Percentiles rank a stretch among this genome's conserved stretches.
These are phyloP conservation scores for Fragum whitleyi DNA, from an alignment of 2,888 invertebrate genomes.

Conservation along the genomic window DNA sequence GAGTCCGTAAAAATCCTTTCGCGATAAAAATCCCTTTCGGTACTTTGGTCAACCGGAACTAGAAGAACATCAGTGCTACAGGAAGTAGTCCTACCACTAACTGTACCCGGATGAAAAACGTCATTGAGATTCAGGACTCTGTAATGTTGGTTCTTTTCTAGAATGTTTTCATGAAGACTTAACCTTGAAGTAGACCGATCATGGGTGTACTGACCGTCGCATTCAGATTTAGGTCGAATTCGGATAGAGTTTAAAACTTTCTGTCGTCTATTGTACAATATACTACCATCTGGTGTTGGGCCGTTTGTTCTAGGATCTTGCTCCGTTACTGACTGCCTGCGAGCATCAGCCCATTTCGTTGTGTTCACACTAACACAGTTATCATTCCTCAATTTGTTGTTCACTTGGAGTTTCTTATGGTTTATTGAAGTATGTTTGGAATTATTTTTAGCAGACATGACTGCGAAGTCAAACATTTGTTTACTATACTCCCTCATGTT, in stretches of 20 bases:
- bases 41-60: slow-evolving; percentile 47
- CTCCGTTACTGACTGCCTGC: background rate
- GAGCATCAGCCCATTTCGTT: slow-evolving; percentile 10
- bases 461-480: slow-evolving; percentile 71
- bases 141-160: slow-evolving; percentile 70
- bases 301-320: slow-evolving; percentile 50
- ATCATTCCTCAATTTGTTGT: background rate
- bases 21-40: slow-evolving; percentile 7
- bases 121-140: slow-evolving; percentile 51
- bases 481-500: slow-evolving; percentile 69
- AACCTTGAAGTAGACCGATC: slow-evolving; percentile 49
- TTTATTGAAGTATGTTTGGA: too few relatives aligned
- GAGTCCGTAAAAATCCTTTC: slow-evolving; percentile 11
- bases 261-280: slow-evolving; percentile 68
- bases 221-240: slow-evolving; percentile 69
- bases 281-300: slow-evolving; percentile 70
- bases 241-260: slow-evolving; percentile 69
- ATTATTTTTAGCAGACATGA: too few relatives aligned
- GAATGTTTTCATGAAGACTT: slow-evolving; percentile 63
- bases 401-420: too few relatives aligned
- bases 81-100: slow-evolving; percentile 23
- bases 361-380: background rate
- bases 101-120: slow-evolving; percentile 30
- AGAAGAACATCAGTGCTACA: slow-evolving; percentile 46
- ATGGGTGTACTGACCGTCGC: slow-evolving; percentile 62